Evolutionary conservation across 2,888 invertebrate species (phyloP), one percentile per base, ranked within the genome.

Genomic region (Melanophora roralis): DNA sequence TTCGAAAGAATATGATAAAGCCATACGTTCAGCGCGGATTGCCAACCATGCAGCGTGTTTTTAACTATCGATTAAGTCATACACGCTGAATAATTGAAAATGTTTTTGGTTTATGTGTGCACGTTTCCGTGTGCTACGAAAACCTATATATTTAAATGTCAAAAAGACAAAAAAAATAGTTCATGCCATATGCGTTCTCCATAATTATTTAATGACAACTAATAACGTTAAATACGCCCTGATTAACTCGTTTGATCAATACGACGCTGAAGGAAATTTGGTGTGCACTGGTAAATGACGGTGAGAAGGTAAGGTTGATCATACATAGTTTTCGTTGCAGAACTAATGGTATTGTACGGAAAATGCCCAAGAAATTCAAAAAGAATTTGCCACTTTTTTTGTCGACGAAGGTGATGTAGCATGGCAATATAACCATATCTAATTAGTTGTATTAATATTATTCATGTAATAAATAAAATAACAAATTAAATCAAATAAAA

Each of bases 211-310:
- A 27, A 40, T 59, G 0, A 59, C 59, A 9, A 40, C 23, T 14
- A 59, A 59, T 40, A 59, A 59, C 38, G 40, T 23, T 11, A 59
- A 27, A 3, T 59, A 59, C 27, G 59, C 59, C 40, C 59, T 40
- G 9, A 43, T 0, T 14, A 59, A 59, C 23, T 23, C 59, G 8
- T 59, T 59, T 14, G 59, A 59, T 14, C 59, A 43, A 23, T 40
- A 59, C 14, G 59, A 59, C n/a, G 32, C 11, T 12, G 40, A 40
- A 21, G 38, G 57, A 21, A 38, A 38, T 6, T n/a, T 38, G n/a
- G 19, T 38, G 36, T 36, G 3, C 4, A 2, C 38, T 57, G 38
- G 57, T 2, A 21, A 43, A 14, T 57, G 38, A 21, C 27, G 27
- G 3, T 27, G 4, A 27, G 27, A 27, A 27, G 27, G 27, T 27